A percentile compares a stretch with the other conserved stretches of the same genome.
These are phyloP conservation scores for Leucoptera coffeella DNA, from an alignment of 2,888 invertebrate species.

Conservation along the genomic window DNA sequence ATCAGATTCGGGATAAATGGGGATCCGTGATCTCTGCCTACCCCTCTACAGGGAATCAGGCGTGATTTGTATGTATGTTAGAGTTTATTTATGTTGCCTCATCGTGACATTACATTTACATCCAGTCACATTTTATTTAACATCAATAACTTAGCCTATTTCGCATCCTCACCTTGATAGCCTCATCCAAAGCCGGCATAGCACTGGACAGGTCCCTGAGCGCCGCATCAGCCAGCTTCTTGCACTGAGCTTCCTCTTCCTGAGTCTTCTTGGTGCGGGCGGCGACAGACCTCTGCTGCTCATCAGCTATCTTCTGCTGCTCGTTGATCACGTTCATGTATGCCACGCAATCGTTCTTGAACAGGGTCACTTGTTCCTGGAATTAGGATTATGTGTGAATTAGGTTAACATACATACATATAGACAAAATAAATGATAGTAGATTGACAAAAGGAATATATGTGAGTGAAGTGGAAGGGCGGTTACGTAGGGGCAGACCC, in stretches of 20 bases:
- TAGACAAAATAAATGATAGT: too few species aligned
- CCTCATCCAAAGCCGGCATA: slow-evolving; percentile 82
- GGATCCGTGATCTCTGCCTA: too few species aligned
- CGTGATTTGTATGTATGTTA: too few species aligned
- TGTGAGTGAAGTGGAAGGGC: too few species aligned
- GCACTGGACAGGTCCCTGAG: slow-evolving; percentile 78
- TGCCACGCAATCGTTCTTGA: slow-evolving; percentile 79
- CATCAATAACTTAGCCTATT: too few species aligned
- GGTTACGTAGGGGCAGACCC: too few species aligned
- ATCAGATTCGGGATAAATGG: too few species aligned
- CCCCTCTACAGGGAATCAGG: too few species aligned
- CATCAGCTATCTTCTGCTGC: slow-evolving; percentile 78
- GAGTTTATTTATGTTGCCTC: too few species aligned
- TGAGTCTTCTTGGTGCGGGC: slow-evolving; percentile 66
- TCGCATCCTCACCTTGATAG: slow-evolving; percentile 53
- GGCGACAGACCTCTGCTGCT: slow-evolving; percentile 69
- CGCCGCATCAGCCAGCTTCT: slow-evolving; percentile 75
- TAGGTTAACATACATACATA: neutral
- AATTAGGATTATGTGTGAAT: slow-evolving; percentile 1
- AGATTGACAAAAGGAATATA: too few species aligned
- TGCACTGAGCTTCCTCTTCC: slow-evolving; percentile 76
- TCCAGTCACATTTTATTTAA: too few species aligned
- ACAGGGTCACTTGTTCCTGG: slow-evolving; percentile 62
- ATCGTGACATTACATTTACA: too few species aligned
- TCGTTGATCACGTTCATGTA: slow-evolving; percentile 76